A percentile compares a stretch with the other conserved stretches of the same genome.
phyloP scores from a whole-genome alignment of 1,140 invertebrate genomes.

The Pseudomyrmex flavicornis region DNA sequence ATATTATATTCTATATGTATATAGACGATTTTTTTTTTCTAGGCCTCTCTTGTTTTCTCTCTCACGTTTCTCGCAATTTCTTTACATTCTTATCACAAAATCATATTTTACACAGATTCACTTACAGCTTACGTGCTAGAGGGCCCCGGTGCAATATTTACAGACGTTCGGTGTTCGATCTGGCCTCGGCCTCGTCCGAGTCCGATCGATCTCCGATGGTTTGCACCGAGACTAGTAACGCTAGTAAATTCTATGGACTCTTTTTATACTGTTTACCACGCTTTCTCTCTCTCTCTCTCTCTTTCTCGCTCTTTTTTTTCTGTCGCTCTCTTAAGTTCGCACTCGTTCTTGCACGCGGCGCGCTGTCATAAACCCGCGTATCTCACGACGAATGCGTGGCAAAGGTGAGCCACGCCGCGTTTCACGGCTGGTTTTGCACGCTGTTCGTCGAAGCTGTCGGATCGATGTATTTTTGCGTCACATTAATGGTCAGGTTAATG shows the following conservation, averaged over 20 bases:
- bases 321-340: not conserved
- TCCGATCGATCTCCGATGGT: conserved; percentile 63
- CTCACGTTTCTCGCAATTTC: conserved; percentile 68
- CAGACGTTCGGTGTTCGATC: conserved; percentile 70
- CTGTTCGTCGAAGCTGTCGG: conserved; percentile 13
- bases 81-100: conserved; percentile 84
- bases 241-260: conserved; percentile 80
- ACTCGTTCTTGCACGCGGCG: conserved; percentile 9
- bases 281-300: conserved; percentile 35
- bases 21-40: conserved; percentile 74
- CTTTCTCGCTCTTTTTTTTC: conserved; percentile 24
- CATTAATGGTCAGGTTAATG: not conserved
- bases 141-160: conserved; percentile 78
- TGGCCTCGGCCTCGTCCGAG: conserved; percentile 36
- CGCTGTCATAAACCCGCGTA: conserved; percentile 41
- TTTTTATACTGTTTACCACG: conserved; percentile 59
- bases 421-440: conserved; percentile 29
- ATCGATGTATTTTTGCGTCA: not conserved
- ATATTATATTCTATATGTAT: conserved; percentile 71
- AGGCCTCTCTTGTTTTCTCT: conserved; percentile 62
- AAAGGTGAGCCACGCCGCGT: conserved; percentile 24
- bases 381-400: conserved; percentile 66
- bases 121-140: conserved; percentile 80
- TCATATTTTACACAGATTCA: conserved; percentile 83
- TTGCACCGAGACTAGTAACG: conserved; percentile 79